A percentile compares a stretch with the other conserved stretches of the same genome.
phyloP scores from a whole-genome alignment of 2,113 vertebrate species.

The Anas platyrhynchos region DNA sequence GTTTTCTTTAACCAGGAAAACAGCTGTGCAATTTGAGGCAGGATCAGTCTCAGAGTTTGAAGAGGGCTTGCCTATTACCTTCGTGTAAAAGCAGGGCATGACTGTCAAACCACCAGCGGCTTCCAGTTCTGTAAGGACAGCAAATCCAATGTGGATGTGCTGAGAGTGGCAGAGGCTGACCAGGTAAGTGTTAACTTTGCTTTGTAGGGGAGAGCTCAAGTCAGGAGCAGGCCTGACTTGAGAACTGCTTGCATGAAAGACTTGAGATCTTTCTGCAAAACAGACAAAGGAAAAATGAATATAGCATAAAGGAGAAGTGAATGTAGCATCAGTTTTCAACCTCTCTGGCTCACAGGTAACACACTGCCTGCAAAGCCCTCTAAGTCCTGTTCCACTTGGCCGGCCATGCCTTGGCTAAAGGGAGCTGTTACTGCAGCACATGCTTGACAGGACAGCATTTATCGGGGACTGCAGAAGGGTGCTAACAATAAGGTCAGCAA shows the following conservation, averaged over 20 bases:
- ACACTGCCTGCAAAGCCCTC: not conserved
- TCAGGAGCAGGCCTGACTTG: not conserved
- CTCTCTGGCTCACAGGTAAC: not conserved
- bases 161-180: not conserved
- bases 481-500: rapidly evolving
- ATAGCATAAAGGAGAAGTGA: not conserved
- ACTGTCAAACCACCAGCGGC: not conserved
- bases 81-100: rapidly evolving
- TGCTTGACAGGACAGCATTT: too few relatives aligned
- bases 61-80: not conserved
- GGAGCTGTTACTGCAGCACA: not conserved
- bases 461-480: not conserved
- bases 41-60: not conserved
- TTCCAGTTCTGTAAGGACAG: not conserved
- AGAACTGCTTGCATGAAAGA: not conserved
- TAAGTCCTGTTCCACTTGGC: not conserved
- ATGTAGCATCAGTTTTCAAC: not conserved
- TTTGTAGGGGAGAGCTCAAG: not conserved
- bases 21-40: not conserved
- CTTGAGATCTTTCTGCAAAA: not conserved
- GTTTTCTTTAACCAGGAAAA: not conserved
- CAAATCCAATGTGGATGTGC: not conserved
- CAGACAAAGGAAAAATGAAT: not conserved
- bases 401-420: rapidly evolving
- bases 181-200: not conserved